Conservation (phyloP, 2,888 invertebrate genomes). For the Pollenia griseotomentosa region DNA sequence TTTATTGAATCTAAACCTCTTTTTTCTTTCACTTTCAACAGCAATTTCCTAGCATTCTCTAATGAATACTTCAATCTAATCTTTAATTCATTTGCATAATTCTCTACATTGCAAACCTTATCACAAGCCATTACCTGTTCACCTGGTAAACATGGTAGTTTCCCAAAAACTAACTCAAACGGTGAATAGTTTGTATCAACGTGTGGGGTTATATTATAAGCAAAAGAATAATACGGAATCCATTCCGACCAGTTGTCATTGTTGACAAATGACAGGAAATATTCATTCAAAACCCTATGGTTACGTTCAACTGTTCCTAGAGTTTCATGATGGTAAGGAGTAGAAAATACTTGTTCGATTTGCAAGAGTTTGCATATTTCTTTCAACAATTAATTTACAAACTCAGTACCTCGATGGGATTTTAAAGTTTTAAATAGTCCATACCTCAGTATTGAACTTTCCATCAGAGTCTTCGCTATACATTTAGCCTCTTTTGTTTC, state of each 20-base stretch:
- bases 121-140: not conserved
- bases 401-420: not conserved
- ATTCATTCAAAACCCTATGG: conserved; percentile 28
- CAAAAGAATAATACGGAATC: conserved; percentile 15
- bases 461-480: too few species aligned
- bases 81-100: conserved; percentile 11
- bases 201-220: conserved; percentile 23
- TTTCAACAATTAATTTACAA: not conserved
- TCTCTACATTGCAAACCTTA: not conserved
- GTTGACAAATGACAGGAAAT: conserved; percentile 4
- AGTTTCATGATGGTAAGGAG: conserved; percentile 29
- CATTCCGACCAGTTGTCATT: conserved; percentile 1
- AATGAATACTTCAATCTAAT: not conserved
- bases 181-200: conserved; percentile 18
- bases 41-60: not conserved
- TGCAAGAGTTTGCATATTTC: not conserved
- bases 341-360: conserved; percentile 9
- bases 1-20: not conserved
- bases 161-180: conserved; percentile 23
- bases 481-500: too few species aligned
- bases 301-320: conserved; percentile 20
- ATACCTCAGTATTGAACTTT: not conserved
- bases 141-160: not conserved
- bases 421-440: too few species aligned
- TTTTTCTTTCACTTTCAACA: not conserved